A percentile compares a stretch with the other conserved stretches of the same genome.
phyloP scores from a whole-genome alignment of 2,113 vertebrate species.

The Illadopsis cleaveri region DNA sequence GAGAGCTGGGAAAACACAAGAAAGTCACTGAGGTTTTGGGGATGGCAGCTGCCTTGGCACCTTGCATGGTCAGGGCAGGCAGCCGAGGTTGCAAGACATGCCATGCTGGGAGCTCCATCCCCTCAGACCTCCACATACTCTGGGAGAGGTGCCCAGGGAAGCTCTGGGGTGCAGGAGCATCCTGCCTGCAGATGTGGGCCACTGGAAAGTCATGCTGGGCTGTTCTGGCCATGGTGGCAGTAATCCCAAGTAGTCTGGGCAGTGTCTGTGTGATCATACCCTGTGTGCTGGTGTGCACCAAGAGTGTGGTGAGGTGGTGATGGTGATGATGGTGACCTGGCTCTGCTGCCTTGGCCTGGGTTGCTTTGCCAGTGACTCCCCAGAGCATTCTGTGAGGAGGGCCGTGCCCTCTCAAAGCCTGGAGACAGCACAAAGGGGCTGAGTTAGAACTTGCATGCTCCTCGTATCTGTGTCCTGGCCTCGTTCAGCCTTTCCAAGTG shows the following conservation, averaged over 20 bases:
- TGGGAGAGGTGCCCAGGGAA: background rate
- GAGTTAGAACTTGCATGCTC: background rate
- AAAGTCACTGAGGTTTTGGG: background rate
- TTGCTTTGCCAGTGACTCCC: background rate
- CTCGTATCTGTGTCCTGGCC: background rate
- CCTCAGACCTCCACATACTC: fast-evolving
- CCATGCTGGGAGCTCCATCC: background rate
- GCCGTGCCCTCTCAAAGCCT: background rate
- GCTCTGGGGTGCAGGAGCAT: background rate
- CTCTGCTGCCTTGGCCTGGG: background rate
- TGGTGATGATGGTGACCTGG: background rate
- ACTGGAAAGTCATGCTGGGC: background rate
- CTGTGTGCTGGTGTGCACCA: fast-evolving
- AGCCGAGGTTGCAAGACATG: fast-evolving
- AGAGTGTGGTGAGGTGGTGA: background rate
- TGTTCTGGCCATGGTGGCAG: background rate
- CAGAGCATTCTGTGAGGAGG: background rate
- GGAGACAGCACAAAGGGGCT: background rate
- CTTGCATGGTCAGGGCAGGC: fast-evolving
- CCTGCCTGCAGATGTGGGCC: background rate
- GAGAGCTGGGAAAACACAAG: background rate
- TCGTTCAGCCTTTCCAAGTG: background rate
- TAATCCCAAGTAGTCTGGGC: background rate
- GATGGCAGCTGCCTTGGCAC: background rate
- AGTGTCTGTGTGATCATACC: fast-evolving